Conservation (phyloP, 1,140 invertebrate genomes). For the Gerris buenoi region DNA sequence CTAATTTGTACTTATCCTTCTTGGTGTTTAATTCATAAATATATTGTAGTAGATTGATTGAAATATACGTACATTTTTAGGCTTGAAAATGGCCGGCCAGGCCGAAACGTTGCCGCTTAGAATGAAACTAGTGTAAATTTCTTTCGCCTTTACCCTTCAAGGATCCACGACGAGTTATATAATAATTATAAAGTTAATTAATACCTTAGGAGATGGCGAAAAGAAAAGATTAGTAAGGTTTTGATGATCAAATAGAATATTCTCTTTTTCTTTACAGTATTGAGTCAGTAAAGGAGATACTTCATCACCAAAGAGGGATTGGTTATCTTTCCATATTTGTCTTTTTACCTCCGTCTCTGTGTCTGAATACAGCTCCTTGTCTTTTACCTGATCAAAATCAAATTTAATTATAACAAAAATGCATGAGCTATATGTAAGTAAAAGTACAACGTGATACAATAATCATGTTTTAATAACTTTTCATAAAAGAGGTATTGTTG, state of each 20-base stretch:
- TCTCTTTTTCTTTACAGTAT: constrained; percentile 87
- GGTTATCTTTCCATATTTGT: constrained; percentile 96
- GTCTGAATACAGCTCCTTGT: constrained; percentile 83
- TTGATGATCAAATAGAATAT: constrained; percentile 76
- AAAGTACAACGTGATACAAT: too few species aligned
- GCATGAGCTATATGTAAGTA: neutral
- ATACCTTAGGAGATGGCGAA: constrained; percentile 73
- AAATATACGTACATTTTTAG: too few species aligned
- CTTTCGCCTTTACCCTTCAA: too few species aligned
- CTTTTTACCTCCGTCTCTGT: constrained; percentile 92
- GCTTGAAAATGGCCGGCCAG: too few species aligned
- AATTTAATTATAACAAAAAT: neutral
- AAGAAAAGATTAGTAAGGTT: constrained; percentile 83
- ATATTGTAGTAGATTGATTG: neutral
- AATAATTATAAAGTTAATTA: neutral
- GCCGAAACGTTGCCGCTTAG: too few species aligned
- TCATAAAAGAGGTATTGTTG: too few species aligned
- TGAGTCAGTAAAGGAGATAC: constrained; percentile 84
- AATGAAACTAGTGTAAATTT: too few species aligned
- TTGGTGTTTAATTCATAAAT: neutral
- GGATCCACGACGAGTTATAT: too few species aligned
- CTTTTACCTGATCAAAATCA: constrained; percentile 39
- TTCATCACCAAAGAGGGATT: constrained; percentile 91
- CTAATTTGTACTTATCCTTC: neutral
- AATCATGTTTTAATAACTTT: too few species aligned